A percentile compares a stretch with the other conserved stretches of the same genome.
Conservation (phyloP, 2,888 invertebrate genomes). For the Drosophila kanekoi region DNA sequence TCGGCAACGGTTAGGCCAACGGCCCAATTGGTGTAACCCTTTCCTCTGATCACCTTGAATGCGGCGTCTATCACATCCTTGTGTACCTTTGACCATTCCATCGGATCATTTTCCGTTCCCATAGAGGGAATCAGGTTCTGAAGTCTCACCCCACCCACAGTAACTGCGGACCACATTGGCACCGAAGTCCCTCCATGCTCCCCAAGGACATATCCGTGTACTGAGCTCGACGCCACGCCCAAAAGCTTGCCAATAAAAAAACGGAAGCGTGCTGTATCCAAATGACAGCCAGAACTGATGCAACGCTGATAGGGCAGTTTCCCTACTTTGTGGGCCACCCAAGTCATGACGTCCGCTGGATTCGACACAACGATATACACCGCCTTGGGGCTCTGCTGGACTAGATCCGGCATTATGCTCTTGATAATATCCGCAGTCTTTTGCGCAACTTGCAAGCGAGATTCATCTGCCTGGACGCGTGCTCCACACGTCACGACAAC, state of each 20-base stretch:
- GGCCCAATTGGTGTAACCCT: conserved; percentile 95
- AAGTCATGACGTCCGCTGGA: conserved; percentile 94
- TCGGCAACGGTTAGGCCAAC: conserved; percentile 91
- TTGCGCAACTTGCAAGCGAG: conserved; percentile 91
- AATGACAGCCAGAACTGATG: conserved; percentile 94
- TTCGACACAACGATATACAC: conserved; percentile 93
- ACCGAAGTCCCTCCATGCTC: conserved; percentile 95
- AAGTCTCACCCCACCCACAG: conserved; percentile 92
- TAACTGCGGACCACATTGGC: conserved; percentile 95
- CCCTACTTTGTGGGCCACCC: conserved; percentile 94
- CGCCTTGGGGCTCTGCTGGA: conserved; percentile 90
- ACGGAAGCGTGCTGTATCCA: conserved; percentile 95
- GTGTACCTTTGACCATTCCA: conserved; percentile 91
- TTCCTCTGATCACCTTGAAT: conserved; percentile 91
- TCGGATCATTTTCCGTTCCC: conserved; percentile 89
- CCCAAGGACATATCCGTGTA: conserved; percentile 95
- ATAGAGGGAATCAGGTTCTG: conserved; percentile 89
- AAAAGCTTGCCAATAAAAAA: conserved; percentile 92
- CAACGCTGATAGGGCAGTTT: conserved; percentile 93
- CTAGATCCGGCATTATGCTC: conserved; percentile 88
- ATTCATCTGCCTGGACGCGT: conserved; percentile 92
- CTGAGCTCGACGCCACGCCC: conserved; percentile 90
- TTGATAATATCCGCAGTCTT: conserved; percentile 93
- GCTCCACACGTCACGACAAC: conserved; percentile 95
- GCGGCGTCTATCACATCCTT: conserved; percentile 91